phyloP scores from a whole-genome alignment of 64 coral and sea anemone genomes.

The Orbicella faveolata region DNA sequence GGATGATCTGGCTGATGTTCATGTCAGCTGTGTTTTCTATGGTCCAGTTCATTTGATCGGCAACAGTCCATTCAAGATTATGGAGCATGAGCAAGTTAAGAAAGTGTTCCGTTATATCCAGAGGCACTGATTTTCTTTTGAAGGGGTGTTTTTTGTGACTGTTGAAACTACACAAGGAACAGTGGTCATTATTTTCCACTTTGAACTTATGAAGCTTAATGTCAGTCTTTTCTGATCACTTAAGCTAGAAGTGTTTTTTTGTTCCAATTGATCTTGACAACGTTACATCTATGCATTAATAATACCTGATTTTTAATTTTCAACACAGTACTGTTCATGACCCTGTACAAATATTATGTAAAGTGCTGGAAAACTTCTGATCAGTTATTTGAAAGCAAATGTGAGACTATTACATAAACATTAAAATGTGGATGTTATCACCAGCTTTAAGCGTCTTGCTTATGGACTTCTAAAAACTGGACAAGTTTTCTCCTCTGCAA shows the following conservation, averaged over 20 bases:
- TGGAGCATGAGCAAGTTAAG: not conserved
- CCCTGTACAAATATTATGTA: not conserved
- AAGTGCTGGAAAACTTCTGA: not conserved
- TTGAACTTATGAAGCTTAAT: not conserved
- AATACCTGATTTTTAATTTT: not conserved
- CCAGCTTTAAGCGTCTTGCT: not conserved
- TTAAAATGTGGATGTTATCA: constrained; percentile 5
- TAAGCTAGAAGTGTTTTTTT: not conserved
- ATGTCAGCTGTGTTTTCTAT: constrained; percentile 60
- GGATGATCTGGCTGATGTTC: constrained; percentile 42
- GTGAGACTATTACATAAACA: not conserved
- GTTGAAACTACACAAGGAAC: not conserved
- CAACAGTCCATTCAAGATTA: constrained; percentile 58
- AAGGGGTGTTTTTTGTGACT: not conserved
- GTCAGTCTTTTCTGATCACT: not conserved
- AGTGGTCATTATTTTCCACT: not conserved
- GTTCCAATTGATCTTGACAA: not conserved
- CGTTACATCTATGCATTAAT: not conserved
- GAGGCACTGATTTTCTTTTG: not conserved
- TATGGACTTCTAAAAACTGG: not conserved
- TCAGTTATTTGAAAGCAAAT: constrained; percentile 4
- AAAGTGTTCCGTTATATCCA: constrained; percentile 2
- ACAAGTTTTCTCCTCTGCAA: constrained; percentile 30
- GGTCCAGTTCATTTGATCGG: constrained; percentile 50
- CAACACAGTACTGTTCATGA: not conserved